A percentile compares a stretch with the other conserved stretches of the same genome.
phyloP scores from a whole-genome alignment of 92 coral and sea anemone genomes.

The Palythoa grandiflora region DNA sequence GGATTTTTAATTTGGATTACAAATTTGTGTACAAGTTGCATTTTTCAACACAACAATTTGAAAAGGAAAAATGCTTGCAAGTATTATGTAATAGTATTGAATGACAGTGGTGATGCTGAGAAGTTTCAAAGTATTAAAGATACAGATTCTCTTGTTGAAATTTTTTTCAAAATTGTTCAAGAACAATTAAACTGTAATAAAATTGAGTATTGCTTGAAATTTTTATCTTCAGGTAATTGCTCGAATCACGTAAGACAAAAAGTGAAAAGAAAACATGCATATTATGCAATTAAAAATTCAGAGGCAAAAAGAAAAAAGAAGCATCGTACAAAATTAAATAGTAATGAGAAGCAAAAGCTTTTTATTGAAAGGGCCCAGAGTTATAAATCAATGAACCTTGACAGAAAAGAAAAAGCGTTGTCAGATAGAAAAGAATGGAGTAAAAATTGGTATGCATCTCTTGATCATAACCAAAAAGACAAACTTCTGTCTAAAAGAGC shows the following conservation, averaged over 20 bases:
- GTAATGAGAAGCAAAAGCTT: conserved; percentile 3
- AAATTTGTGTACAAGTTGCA: background rate
- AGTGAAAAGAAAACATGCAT: background rate
- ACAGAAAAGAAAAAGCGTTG: background rate
- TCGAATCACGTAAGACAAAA: background rate
- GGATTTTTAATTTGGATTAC: too few species aligned
- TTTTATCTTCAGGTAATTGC: background rate
- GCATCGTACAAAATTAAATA: background rate
- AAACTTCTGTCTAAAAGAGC: background rate
- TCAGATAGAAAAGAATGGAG: background rate
- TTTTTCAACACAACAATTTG: background rate
- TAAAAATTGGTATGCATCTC: background rate
- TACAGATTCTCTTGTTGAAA: background rate
- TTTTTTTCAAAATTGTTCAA: background rate
- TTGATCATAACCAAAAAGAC: background rate
- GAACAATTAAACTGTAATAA: background rate
- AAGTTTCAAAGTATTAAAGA: background rate
- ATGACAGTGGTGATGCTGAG: background rate
- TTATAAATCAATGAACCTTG: conserved; percentile 2
- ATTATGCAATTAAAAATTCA: background rate
- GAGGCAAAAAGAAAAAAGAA: background rate
- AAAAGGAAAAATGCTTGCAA: background rate
- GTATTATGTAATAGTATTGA: background rate
- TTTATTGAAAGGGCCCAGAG: background rate
- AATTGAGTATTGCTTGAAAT: background rate